Evolutionary conservation across 1,140 invertebrate species (phyloP).

Genomic region (Parapsyche elsis): DNA sequence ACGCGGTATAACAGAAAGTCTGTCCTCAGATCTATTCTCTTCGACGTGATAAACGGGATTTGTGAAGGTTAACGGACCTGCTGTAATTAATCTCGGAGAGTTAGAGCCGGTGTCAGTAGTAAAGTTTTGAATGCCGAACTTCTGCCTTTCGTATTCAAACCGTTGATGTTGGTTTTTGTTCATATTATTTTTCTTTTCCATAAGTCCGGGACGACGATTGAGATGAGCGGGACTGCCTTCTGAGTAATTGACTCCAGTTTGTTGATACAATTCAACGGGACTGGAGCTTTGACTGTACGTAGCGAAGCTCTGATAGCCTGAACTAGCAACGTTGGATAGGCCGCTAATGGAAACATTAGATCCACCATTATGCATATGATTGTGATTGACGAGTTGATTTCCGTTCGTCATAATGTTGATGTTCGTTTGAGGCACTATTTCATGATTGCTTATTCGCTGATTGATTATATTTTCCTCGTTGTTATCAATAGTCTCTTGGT

Average conservation of each 20-base stretch:
- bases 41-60: conserved; percentile 88
- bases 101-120: conserved; percentile 66
- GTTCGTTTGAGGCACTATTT: conserved; percentile 60
- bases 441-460: conserved; percentile 59
- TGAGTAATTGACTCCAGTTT: conserved; percentile 56
- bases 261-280: conserved; percentile 78
- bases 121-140: conserved; percentile 68
- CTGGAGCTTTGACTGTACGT: conserved; percentile 91
- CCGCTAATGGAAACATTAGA: conserved; percentile 84
- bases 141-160: conserved; percentile 67
- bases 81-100: conserved; percentile 65
- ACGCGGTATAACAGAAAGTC: background rate
- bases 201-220: conserved; percentile 18
- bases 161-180: conserved; percentile 67
- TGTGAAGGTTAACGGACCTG: conserved; percentile 83
- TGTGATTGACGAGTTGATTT: conserved; percentile 58
- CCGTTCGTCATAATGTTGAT: conserved; percentile 63
- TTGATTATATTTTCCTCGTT: conserved; percentile 65
- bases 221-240: conserved; percentile 53
- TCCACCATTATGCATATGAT: conserved; percentile 66
- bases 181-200: conserved; percentile 61
- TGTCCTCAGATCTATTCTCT: conserved; percentile 59
- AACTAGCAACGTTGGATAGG: conserved; percentile 84
- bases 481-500: conserved; percentile 67
- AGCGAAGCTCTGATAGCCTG: conserved; percentile 91